A percentile compares a stretch with the other conserved stretches of the same genome.
phyloP scores from a whole-genome alignment of 2,113 vertebrate species.

The Heterotis niloticus region DNA sequence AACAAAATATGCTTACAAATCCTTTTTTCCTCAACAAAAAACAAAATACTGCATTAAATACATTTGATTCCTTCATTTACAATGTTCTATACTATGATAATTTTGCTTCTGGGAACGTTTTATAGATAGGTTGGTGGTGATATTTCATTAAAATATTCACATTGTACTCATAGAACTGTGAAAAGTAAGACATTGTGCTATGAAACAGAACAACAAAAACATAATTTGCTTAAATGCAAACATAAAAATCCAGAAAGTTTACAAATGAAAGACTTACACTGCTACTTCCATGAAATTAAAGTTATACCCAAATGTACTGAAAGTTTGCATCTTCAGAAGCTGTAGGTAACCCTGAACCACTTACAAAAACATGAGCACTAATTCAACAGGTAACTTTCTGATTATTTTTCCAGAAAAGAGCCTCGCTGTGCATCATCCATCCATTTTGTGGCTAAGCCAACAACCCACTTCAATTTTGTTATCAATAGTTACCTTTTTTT shows the following conservation, averaged over 20 bases:
- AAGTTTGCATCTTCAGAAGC: not conserved
- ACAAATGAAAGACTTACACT: not conserved
- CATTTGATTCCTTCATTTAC: not conserved
- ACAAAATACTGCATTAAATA: conserved; percentile 48
- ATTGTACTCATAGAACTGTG: not conserved
- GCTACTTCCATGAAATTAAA: not conserved
- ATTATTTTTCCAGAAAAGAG: too few relatives aligned
- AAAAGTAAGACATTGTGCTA: not conserved
- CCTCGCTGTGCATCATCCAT: too few relatives aligned
- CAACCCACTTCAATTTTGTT: too few relatives aligned
- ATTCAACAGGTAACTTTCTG: too few relatives aligned
- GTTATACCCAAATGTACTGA: not conserved
- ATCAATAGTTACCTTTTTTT: too few relatives aligned
- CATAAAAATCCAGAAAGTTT: too few relatives aligned
- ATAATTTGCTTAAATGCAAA: not conserved
- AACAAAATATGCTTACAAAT: conserved; percentile 55
- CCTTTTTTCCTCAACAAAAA: conserved; percentile 45
- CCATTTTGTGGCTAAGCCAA: too few relatives aligned
- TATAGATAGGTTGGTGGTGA: conserved; percentile 21
- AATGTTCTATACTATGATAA: conserved; percentile 31
- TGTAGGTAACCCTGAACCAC: not conserved
- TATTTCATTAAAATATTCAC: not conserved
- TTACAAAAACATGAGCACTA: not conserved
- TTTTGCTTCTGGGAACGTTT: conserved; percentile 31
- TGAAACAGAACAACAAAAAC: not conserved